Evolutionary conservation across 1,140 invertebrate genomes (phyloP), one percentile per base, ranked within the genome.

Genomic region (Lepidurus couesii): DNA sequence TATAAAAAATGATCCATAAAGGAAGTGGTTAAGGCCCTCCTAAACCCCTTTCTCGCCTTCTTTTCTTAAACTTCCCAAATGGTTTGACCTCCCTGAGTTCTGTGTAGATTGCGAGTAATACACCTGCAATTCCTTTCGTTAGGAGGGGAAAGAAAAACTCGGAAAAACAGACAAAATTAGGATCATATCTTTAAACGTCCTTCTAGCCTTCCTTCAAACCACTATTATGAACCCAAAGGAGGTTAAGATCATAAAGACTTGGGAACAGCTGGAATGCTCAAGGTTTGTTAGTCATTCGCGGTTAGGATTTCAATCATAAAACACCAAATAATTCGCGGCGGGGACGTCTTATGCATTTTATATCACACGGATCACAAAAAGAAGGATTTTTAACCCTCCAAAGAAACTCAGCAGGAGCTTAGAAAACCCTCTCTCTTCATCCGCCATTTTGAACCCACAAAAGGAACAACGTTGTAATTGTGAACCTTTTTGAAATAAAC

Each of bases 201-300:
- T 34, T 34, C 34, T 34, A 34, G 34, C 1, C 53, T 65, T 13
- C 16, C 53, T 16, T 21, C 13, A 65, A 21, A 65, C 53, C 53
- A 65, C n/a, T 21, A 11, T 11, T 11, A 21, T 65, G 21, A 65
- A 65, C 53, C 53, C 8, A 65, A 65, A 7, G 53, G 53, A 7
- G 53, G 45, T 47, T 47, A 2, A 34, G 34, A 4, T 34, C 34
- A 34, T 47, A 47, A 47, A 65, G 53, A 7, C 53, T 65, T 65
- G 53, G 53, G 13, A 65, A 7, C 13, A n/a, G 34, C 34, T 34
- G 34, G 34, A 34, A 34, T 4, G 34, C 21, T 21, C 53, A 65
- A 65, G 8, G 53, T 65, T 65, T 47, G 53, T 65, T 65, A 65
- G 53, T 16, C 6, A 65, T 65, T 65, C 53, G 53, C 53, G 53